Evolutionary conservation across 2,797 vertebrate genomes (phyloP).

Genomic region (Corythornis leucogaster): DNA sequence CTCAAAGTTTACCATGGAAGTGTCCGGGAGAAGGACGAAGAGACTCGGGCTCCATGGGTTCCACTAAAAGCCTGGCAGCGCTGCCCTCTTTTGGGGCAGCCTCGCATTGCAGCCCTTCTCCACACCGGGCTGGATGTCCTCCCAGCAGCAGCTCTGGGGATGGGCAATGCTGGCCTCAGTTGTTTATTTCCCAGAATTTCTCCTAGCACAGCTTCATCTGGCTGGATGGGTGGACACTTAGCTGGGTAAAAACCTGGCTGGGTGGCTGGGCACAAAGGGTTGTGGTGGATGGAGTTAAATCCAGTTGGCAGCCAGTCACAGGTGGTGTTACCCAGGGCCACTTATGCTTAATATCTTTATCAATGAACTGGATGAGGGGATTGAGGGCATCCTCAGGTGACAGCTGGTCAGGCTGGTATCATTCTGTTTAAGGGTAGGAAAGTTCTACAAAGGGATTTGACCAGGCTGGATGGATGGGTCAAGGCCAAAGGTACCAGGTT

Average conservation of each 20-base stretch:
- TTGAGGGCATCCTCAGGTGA: background rate
- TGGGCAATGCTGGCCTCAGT: accelerated
- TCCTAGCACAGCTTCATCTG: background rate
- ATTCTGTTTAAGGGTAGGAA: background rate
- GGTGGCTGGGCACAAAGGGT: background rate
- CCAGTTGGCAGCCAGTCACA: background rate
- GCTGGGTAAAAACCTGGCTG: background rate
- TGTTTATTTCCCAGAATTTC: background rate
- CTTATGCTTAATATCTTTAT: background rate
- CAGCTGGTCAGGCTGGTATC: background rate
- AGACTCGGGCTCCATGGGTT: background rate
- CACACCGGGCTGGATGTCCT: background rate
- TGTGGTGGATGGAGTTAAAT: background rate
- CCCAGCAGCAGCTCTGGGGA: background rate
- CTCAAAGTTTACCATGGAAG: background rate
- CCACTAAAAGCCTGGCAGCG: accelerated
- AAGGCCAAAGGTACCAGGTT: background rate
- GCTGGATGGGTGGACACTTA: background rate
- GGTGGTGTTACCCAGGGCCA: background rate
- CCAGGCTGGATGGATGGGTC: background rate
- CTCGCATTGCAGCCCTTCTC: accelerated
- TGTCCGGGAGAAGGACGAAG: background rate
- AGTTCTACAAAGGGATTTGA: background rate
- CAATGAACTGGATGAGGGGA: background rate
- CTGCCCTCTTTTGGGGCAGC: background rate